Conservation (phyloP, 2,113 vertebrate species). For the Dolichallabes microphthalmus region DNA sequence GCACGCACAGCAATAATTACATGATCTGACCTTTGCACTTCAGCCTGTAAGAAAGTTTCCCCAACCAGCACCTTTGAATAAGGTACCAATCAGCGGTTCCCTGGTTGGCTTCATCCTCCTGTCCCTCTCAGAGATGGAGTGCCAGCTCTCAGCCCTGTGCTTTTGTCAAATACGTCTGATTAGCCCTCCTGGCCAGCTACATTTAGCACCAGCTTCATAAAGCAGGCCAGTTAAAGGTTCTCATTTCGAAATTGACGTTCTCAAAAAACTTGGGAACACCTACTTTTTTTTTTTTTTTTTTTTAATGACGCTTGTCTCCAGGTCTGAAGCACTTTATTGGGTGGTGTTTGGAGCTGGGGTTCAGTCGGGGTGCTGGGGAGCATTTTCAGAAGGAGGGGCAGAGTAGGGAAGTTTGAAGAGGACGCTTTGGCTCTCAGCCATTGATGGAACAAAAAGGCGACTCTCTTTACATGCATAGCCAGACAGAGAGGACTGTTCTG, state of each 20-base stretch:
- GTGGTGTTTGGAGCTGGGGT: slow-evolving; percentile 66
- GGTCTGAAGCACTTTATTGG: slow-evolving; percentile 66
- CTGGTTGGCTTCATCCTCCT: slow-evolving; percentile 68
- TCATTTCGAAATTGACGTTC: slow-evolving; percentile 69
- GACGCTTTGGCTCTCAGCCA: slow-evolving; percentile 72
- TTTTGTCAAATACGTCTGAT: slow-evolving; percentile 73
- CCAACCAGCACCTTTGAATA: slow-evolving; percentile 42
- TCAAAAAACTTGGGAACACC: slow-evolving; percentile 76
- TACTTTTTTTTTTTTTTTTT: no score
- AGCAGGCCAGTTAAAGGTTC: slow-evolving; percentile 71
- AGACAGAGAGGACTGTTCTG: slow-evolving; percentile 72
- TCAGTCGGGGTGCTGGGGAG: slow-evolving; percentile 48
- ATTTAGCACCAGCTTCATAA: slow-evolving; percentile 69
- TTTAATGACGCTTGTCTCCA: slow-evolving; percentile 73
- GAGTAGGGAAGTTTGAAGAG: slow-evolving; percentile 71
- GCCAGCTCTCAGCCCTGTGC: slow-evolving; percentile 73
- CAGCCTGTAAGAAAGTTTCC: slow-evolving; percentile 45
- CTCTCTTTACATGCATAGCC: slow-evolving; percentile 80
- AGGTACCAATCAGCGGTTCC: slow-evolving; percentile 73
- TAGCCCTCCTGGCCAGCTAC: slow-evolving; percentile 68
- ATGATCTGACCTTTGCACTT: slow-evolving; percentile 42
- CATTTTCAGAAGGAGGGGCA: slow-evolving; percentile 44
- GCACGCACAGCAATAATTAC: slow-evolving; percentile 52
- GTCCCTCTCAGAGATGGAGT: slow-evolving; percentile 70
- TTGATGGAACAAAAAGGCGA: slow-evolving; percentile 75